Conservation (phyloP, 2,797 vertebrate species). For the Microctenopoma steveboyesi region DNA sequence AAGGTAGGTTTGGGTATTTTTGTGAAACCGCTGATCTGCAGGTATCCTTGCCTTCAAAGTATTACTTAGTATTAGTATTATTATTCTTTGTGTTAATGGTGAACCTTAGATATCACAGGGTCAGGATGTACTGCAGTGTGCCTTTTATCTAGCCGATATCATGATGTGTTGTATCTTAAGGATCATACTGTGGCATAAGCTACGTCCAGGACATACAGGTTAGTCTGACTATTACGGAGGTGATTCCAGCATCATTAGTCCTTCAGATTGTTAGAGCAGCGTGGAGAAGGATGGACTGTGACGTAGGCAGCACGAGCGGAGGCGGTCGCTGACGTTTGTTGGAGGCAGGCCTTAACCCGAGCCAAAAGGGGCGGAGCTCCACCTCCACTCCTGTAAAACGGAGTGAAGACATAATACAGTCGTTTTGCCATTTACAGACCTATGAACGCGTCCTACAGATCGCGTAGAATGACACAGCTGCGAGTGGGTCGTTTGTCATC, state of each 20-base stretch:
- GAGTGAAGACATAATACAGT: conserved; percentile 29
- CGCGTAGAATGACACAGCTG: neutral
- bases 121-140: neutral
- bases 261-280: conserved; percentile 44
- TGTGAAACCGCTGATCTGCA: no score
- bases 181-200: neutral
- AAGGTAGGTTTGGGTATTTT: no score
- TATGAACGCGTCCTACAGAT: neutral
- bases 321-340: conserved; percentile 59
- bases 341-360: conserved; percentile 47
- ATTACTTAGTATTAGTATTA: neutral
- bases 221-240: conserved; percentile 11
- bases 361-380: conserved; percentile 63
- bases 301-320: conserved; percentile 53
- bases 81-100: neutral
- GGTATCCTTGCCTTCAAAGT: neutral
- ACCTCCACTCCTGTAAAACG: conserved; percentile 44
- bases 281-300: conserved; percentile 39
- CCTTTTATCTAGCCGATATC: neutral
- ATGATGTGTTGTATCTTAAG: neutral
- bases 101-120: conserved; percentile 6
- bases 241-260: conserved; percentile 41
- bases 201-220: neutral
- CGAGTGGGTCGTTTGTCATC: neutral
- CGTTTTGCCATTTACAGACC: conserved; percentile 17